These are phyloP conservation scores for Hylyphantes graminicola DNA, from an alignment of 1,140 invertebrate species.

Conservation along the genomic window DNA sequence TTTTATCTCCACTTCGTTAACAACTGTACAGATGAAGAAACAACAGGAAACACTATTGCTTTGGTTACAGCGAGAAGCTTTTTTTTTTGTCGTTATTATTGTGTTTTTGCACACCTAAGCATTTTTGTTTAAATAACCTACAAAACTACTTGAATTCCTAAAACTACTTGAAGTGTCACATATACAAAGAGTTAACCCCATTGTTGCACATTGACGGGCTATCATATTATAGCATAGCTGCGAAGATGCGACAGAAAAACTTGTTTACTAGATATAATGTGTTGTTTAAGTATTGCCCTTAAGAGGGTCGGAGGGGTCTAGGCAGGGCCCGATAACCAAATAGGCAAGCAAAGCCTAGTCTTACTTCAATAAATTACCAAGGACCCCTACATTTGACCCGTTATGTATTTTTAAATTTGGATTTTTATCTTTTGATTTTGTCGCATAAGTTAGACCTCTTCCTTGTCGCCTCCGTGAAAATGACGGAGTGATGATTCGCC, in stretches of 20 bases:
- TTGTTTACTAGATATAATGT: slow-evolving; percentile 6
- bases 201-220: slow-evolving; percentile 27
- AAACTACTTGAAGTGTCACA: slow-evolving; percentile 49
- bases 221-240: slow-evolving; percentile 43
- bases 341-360: too few relatives aligned
- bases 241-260: slow-evolving; percentile 43
- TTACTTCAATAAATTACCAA: too few relatives aligned
- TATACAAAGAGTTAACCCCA: slow-evolving; percentile 48
- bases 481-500: too few relatives aligned
- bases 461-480: too few relatives aligned
- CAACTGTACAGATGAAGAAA: slow-evolving; percentile 59
- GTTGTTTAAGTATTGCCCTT: slow-evolving; percentile 41
- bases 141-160: slow-evolving; percentile 24
- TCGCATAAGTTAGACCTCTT: too few relatives aligned
- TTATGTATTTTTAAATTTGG: too few relatives aligned
- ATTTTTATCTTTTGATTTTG: too few relatives aligned
- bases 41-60: slow-evolving; percentile 57
- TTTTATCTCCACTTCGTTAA: slow-evolving; percentile 36
- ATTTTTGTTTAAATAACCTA: slow-evolving; percentile 5
- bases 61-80: slow-evolving; percentile 9
- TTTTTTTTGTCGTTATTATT: slow-evolving; percentile 34
- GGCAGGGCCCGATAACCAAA: neutral
- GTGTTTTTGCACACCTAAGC: slow-evolving; percentile 24
- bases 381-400: too few relatives aligned
- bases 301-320: slow-evolving; percentile 18